A percentile compares a stretch with the other conserved stretches of the same genome.
Evolutionary conservation across 2,888 invertebrate genomes (phyloP).

Genomic region (Autographa gamma): DNA sequence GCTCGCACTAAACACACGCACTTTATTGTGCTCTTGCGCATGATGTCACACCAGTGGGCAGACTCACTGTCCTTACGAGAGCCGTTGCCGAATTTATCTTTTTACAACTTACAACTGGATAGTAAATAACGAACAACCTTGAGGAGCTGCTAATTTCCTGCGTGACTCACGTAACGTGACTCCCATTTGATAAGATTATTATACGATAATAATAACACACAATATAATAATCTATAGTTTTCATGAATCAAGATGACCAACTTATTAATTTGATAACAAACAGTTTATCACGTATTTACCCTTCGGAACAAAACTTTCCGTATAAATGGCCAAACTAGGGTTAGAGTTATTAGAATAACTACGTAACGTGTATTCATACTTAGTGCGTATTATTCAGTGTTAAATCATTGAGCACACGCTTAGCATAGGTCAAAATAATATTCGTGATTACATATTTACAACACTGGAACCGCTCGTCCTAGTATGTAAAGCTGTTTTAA

Average conservation of each 20-base stretch:
- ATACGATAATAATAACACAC: conserved; percentile 22
- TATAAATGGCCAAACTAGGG: not conserved
- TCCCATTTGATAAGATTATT: conserved; percentile 28
- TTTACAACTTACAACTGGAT: conserved; percentile 27
- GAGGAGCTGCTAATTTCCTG: conserved; percentile 25
- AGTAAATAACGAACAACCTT: conserved; percentile 32
- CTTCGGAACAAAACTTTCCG: not conserved
- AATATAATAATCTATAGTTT: conserved; percentile 8
- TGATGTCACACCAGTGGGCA: conserved; percentile 20
- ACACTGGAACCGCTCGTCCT: conserved; percentile 41
- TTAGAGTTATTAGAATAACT: not conserved
- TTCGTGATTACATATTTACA: conserved; percentile 56
- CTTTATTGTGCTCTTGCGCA: conserved; percentile 21
- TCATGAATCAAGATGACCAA: conserved; percentile 30
- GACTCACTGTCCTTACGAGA: conserved; percentile 7
- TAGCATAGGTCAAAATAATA: conserved; percentile 52
- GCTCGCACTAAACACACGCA: conserved; percentile 33
- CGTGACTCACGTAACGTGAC: conserved; percentile 27
- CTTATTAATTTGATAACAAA: conserved; percentile 7
- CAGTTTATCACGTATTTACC: not conserved
- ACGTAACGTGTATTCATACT: not conserved
- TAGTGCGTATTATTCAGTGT: conserved; percentile 31
- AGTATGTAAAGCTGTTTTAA: conserved; percentile 16
- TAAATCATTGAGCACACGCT: conserved; percentile 44
- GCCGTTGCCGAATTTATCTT: conserved; percentile 8